These are phyloP conservation scores for Ctenomys sociabilis DNA, from an alignment of 2,113 vertebrate genomes.

Conservation along the genomic window DNA sequence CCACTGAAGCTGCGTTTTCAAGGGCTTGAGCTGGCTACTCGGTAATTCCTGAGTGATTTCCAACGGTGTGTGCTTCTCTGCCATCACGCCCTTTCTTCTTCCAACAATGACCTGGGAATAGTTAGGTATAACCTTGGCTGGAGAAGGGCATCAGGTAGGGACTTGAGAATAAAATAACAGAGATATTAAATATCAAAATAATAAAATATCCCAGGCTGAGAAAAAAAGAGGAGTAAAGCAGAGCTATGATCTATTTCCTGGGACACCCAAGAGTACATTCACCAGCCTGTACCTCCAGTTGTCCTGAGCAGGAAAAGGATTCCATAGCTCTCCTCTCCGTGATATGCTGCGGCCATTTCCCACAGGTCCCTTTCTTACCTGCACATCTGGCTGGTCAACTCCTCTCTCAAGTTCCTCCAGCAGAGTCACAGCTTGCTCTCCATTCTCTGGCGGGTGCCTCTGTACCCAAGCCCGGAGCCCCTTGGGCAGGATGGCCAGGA, in stretches of 20 bases:
- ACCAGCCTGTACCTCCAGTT: rapidly evolving
- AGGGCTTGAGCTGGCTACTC: not conserved
- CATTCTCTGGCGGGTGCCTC: slow-evolving; percentile 1
- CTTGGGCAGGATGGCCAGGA: slow-evolving; percentile 73
- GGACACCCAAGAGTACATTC: not conserved
- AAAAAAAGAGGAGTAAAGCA: not conserved
- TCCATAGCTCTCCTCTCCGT: not conserved
- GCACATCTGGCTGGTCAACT: not conserved
- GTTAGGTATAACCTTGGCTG: not conserved
- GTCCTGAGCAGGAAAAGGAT: not conserved
- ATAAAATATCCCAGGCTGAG: not conserved
- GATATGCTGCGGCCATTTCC: not conserved
- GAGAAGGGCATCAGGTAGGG: not conserved
- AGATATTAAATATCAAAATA: not conserved
- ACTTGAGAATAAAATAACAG: slow-evolving; percentile 30
- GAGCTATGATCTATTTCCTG: not conserved
- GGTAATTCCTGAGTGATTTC: not conserved
- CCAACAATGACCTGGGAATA: slow-evolving; percentile 52
- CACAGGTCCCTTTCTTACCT: slow-evolving; percentile 21
- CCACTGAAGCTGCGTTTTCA: slow-evolving; percentile 6
- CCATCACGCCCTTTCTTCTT: slow-evolving; percentile 32
- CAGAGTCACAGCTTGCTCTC: slow-evolving; percentile 66
- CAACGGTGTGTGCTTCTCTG: slow-evolving; percentile 1
- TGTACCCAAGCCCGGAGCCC: slow-evolving; percentile 70
- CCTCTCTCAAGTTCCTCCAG: slow-evolving; percentile 66